Base-by-base conservation (phyloP, 2,113 vertebrate genomes). In the Sturnus vulgaris region DNA sequence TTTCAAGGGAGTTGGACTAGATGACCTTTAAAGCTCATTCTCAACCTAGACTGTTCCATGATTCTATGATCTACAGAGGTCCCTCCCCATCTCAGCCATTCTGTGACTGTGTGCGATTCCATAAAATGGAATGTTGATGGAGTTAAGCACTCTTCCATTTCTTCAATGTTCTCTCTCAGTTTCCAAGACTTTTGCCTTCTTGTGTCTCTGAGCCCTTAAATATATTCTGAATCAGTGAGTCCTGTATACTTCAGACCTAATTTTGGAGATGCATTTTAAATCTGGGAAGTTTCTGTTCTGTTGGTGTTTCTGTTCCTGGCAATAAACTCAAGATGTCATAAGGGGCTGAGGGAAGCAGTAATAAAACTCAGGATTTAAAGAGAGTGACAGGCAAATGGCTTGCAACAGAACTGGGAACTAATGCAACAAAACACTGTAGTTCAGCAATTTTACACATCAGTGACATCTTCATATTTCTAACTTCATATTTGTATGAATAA, bases 141-240 rank as follows among this genome's bases (percentile, higher is more conserved):
- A 71, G 35, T 11, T 55, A 61, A 60, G 42, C 11, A 46, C 1
- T 1, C 2, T 72, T 25, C 18, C 0, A 0, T 3, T 72, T 65
- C 39, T 76, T 93, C 25, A 56, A 1, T 15, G 25, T 56, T 71
- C 12, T 59, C 15, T 59, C 63, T 83, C 35, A 0, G 0, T 73
- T 95, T 87, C 52, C 49, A 53, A 53, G 19, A 35, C 11, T 87
- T 92, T 88, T 1, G 1, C n/a, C 42, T 35, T 39, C 52, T 23
- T 72, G 13, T 73, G 35, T 37, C 55, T 61, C 63, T 28, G 14
- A 95, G 53, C 9, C 15, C 46, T 85, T 55, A 55, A 88, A 61
- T 17, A 68, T 37, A n/a, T 85, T 46, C 50, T 72, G 50, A 86
- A 85, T 80, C 57, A 84, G 12, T 55, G 30, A 47, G 7, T 82